Conservation (phyloP, 2,797 vertebrate species). For the Spea hammondii region DNA sequence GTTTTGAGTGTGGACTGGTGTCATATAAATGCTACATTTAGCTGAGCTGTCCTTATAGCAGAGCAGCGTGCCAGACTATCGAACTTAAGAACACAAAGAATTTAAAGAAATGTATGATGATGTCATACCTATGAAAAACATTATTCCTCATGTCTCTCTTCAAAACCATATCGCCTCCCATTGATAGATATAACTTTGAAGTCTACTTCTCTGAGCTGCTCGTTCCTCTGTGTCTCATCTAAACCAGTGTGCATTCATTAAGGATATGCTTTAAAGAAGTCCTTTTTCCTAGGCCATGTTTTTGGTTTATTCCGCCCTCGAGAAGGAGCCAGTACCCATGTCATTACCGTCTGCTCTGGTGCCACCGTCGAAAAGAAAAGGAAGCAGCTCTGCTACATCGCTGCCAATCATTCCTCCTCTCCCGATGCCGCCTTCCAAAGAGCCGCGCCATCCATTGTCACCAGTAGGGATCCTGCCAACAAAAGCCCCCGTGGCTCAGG, state of each 20-base stretch:
- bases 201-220: too few species aligned
- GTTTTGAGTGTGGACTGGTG: too few species aligned
- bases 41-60: too few species aligned
- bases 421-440: slow-evolving; percentile 80
- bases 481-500: slow-evolving; percentile 76
- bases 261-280: background rate
- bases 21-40: too few species aligned
- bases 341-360: slow-evolving; percentile 86
- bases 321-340: slow-evolving; percentile 95
- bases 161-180: too few species aligned
- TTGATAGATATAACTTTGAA: too few species aligned
- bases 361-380: slow-evolving; percentile 94
- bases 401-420: slow-evolving; percentile 80
- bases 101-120: background rate
- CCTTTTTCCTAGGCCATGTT: slow-evolving; percentile 85
- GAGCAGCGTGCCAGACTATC: too few species aligned
- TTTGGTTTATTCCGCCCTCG: slow-evolving; percentile 96
- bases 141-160: too few species aligned
- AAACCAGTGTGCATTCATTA: background rate
- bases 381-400: slow-evolving; percentile 72
- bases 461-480: slow-evolving; percentile 78
- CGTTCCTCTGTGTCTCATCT: too few species aligned
- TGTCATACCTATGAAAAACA: background rate
- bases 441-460: slow-evolving; percentile 77
- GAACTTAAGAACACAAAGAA: too few species aligned